A percentile compares a stretch with the other conserved stretches of the same genome.
Conservation (phyloP, 2,888 invertebrate species). For the Hirtodrosophila duncani region DNA sequence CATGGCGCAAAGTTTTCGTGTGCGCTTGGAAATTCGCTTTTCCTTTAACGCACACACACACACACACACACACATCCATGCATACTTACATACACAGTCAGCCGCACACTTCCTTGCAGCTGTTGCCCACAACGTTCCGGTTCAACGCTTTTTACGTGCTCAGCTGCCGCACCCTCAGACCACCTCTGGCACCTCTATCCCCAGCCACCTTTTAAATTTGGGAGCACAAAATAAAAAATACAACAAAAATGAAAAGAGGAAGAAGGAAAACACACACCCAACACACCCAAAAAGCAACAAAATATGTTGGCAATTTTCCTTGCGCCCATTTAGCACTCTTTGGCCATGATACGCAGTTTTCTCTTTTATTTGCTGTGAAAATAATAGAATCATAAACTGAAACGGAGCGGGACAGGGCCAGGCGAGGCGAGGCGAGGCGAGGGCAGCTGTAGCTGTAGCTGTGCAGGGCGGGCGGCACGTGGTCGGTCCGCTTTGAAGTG, state of each 20-base stretch:
- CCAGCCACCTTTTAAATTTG: slow-evolving; percentile 18
- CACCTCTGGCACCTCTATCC: background rate
- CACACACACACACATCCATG: slow-evolving; percentile 15
- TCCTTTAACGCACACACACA: slow-evolving; percentile 41
- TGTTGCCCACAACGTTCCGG: slow-evolving; percentile 71
- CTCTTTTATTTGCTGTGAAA: slow-evolving; percentile 73
- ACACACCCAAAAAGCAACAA: no score
- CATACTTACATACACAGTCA: slow-evolving; percentile 18
- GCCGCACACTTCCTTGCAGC: slow-evolving; percentile 51
- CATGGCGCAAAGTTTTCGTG: slow-evolving; percentile 69
- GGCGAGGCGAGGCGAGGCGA: background rate
- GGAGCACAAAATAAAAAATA: slow-evolving; percentile 3
- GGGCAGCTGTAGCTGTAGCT: slow-evolving; percentile 7
- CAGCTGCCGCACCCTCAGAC: slow-evolving; percentile 56
- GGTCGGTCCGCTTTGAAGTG: slow-evolving; percentile 66
- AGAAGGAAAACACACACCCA: slow-evolving; percentile 30
- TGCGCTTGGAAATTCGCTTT: slow-evolving; percentile 70
- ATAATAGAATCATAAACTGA: slow-evolving; percentile 70
- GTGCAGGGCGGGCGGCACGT: no score
- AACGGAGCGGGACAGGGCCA: slow-evolving; percentile 42
- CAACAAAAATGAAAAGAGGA: slow-evolving; percentile 7
- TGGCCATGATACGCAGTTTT: slow-evolving; percentile 70
- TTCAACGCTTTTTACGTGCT: slow-evolving; percentile 71
- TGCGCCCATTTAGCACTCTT: slow-evolving; percentile 70
- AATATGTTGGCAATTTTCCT: slow-evolving; percentile 65